These are phyloP conservation scores for Ceyx melanurus DNA, from an alignment of 2,113 vertebrate genomes.

Conservation along the genomic window DNA sequence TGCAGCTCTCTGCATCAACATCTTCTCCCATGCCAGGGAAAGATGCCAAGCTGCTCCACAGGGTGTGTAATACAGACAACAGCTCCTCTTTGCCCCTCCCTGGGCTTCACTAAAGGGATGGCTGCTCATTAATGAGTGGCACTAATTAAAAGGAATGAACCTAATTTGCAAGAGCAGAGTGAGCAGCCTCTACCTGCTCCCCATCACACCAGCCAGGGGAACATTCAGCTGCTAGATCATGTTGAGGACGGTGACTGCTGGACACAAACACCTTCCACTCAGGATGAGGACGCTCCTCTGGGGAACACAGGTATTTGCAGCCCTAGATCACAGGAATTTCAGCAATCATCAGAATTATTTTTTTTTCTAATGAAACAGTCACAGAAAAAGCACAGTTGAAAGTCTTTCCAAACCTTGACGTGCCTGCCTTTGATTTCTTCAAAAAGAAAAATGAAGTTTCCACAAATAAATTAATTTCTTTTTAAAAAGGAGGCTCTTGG, in stretches of 20 bases:
- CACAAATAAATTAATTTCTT: neutral
- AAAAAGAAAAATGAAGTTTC: neutral
- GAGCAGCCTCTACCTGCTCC: neutral
- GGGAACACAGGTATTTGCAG: neutral
- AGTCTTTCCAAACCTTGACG: neutral
- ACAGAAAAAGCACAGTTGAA: neutral
- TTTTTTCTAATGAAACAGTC: neutral
- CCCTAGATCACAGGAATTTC: neutral
- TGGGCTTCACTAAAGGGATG: neutral
- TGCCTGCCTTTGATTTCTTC: constrained; percentile 16
- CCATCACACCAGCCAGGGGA: neutral
- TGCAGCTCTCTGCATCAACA: neutral
- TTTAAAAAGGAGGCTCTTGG: neutral
- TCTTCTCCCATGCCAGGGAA: neutral
- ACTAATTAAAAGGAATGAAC: neutral
- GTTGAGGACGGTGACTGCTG: neutral
- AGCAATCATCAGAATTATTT: neutral
- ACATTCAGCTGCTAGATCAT: neutral
- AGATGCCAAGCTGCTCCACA: neutral
- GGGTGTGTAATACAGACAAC: rapidly evolving
- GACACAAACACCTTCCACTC: neutral
- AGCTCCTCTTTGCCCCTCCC: neutral
- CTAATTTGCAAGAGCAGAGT: neutral
- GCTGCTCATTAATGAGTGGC: neutral
- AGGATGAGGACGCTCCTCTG: neutral